Percentiles rank a stretch among this genome's conserved stretches.
Evolutionary conservation across 2,797 vertebrate species (phyloP).

Genomic region (Pteropus rufus): DNA sequence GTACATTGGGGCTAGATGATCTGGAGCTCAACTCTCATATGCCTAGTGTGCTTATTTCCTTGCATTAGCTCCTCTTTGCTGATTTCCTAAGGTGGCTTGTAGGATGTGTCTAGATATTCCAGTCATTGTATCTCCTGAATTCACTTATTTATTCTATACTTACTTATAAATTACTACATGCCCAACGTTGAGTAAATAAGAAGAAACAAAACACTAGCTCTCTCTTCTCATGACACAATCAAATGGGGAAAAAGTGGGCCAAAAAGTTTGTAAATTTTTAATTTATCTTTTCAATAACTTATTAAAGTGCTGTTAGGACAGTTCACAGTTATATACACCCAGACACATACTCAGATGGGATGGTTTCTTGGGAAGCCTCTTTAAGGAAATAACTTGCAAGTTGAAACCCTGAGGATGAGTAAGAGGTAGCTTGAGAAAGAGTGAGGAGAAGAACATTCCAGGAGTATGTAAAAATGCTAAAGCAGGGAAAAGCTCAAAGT

Average conservation of each 20-base stretch:
- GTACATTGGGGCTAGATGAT: fast-evolving
- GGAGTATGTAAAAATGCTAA: not conserved
- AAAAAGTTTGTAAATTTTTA: not conserved
- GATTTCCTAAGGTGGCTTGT: not conserved
- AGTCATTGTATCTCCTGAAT: not conserved
- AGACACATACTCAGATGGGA: not conserved
- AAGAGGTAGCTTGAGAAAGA: not conserved
- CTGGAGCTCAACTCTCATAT: not conserved
- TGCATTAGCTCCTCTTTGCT: not conserved
- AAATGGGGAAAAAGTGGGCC: not conserved
- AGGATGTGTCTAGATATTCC: not conserved
- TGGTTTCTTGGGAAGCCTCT: fast-evolving
- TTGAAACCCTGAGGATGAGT: not conserved
- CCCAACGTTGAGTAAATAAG: not conserved
- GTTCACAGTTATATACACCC: fast-evolving
- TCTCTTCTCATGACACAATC: not conserved
- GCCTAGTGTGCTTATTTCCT: not conserved
- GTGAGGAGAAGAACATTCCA: not conserved
- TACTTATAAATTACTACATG: not conserved
- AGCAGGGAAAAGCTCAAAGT: too few species aligned
- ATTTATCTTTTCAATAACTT: not conserved
- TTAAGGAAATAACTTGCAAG: not conserved
- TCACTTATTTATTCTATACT: not conserved
- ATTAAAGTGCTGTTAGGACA: not conserved
- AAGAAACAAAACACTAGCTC: not conserved